Base-by-base conservation (phyloP, 2,113 vertebrate species). In the Channa maculata region DNA sequence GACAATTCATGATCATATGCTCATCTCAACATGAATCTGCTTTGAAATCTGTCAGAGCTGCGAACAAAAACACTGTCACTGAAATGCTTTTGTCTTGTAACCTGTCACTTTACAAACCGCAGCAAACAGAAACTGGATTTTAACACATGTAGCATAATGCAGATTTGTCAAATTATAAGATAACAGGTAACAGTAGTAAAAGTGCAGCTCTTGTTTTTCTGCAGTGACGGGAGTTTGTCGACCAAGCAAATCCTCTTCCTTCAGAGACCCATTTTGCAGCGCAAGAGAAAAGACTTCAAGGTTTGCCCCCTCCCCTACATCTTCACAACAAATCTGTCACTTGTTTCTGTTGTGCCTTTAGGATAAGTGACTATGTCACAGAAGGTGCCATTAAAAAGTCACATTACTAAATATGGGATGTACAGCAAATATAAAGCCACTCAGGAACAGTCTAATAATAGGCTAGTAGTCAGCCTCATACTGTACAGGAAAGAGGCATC, bases 241-340 rank as follows among this genome's bases (percentile, higher is more conserved):
- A 99, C 97, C 86, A 98, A 99, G 94, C 97, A 99, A 90, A 97
- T 99, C 82, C 96, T 99, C 77, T 99, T 99, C 89, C 97, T 99
- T 87, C 97, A 98, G 95, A 96, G 97, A 93, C 97, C 97, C 0
- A 87, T 95, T 81, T 90, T 98, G 90, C 96, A 96, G 89, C 96
- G 97, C 88, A 98, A 95, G 95, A 97, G 95, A 87, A 98, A 96
- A 91, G 97, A 98, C 79, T 95, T 96, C 66, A 98, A 96, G 96
- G 97, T 98, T 78, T 54, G 89, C 66, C 68, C 65, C 44, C 66
- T 62, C 54, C 64, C 57, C 71, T 71, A 77, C 48, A 54, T 75
- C 79, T 76, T 39, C 2, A 3, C 48, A 3, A 59, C 60, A 65
- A 15, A 43, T 69, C 88, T 87, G 84, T 89, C 88, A 84, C 92